Evolutionary conservation across 64 coral and sea anemone genomes (phyloP).

Genomic region (Dendronephthya gigantea): DNA sequence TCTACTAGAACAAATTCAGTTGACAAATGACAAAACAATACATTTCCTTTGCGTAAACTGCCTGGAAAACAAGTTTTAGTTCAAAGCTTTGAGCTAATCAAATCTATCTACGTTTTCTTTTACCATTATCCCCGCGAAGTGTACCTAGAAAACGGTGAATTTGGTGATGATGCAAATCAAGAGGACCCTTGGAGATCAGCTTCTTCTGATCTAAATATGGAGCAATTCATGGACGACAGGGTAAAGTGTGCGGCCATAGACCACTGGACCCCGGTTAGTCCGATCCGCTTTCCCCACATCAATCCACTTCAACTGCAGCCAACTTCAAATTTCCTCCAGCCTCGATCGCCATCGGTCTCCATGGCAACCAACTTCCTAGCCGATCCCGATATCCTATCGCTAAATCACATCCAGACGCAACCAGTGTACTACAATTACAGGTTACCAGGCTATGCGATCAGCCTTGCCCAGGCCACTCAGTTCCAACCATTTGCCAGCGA

Average conservation of each 20-base stretch:
- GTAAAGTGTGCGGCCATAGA: neutral
- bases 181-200: neutral
- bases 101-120: too few species aligned
- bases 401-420: neutral
- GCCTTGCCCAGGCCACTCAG: neutral
- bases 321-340: neutral
- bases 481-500: neutral
- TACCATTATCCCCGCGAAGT: neutral
- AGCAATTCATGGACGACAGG: neutral
- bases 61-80: too few species aligned
- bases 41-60: too few species aligned
- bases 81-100: too few species aligned
- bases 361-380: neutral
- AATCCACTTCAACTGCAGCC: neutral
- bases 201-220: neutral
- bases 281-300: neutral
- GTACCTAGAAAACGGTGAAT: neutral
- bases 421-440: neutral
- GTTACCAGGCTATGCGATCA: neutral
- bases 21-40: too few species aligned
- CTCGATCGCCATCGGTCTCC: neutral
- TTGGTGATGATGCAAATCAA: neutral
- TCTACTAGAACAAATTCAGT: too few species aligned
- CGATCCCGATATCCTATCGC: neutral
- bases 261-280: neutral